Percentiles rank a stretch among this genome's conserved stretches.
Evolutionary conservation across 2,888 invertebrate genomes (phyloP).

Genomic region (Napeogenes inachia): DNA sequence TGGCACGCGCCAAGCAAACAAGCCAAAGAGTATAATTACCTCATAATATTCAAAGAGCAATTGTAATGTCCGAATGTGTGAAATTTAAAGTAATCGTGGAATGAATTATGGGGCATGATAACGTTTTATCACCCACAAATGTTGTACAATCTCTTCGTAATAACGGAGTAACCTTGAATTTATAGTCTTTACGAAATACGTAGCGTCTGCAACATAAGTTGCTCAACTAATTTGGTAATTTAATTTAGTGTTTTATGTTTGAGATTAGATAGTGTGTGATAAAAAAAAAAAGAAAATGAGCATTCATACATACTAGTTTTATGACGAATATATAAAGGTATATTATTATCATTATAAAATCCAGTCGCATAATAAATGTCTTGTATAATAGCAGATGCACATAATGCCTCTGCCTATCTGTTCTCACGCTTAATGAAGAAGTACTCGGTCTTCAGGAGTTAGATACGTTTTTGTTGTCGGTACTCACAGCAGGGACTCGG

Average conservation of each 20-base stretch:
- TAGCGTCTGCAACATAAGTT: conserved; percentile 45
- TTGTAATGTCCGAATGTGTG: conserved; percentile 42
- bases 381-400: too few relatives aligned
- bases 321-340: too few relatives aligned
- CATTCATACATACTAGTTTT: too few relatives aligned
- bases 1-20: neutral
- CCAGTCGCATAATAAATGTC: too few relatives aligned
- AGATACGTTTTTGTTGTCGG: conserved; percentile 39
- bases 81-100: conserved; percentile 55
- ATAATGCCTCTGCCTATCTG: neutral
- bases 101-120: conserved; percentile 61
- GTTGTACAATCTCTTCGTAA: conserved; percentile 66
- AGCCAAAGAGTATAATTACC: neutral
- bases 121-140: conserved; percentile 63
- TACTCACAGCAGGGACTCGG: conserved; percentile 57
- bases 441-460: neutral
- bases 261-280: too few relatives aligned
- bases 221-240: conserved; percentile 15
- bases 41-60: conserved; percentile 10
- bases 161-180: conserved; percentile 72
- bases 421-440: neutral
- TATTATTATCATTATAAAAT: too few relatives aligned
- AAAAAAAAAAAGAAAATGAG: too few relatives aligned
- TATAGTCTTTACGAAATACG: conserved; percentile 67
- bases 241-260: neutral